These are phyloP conservation scores for Gastrophryne carolinensis DNA, from an alignment of 2,797 vertebrate genomes.

Conservation along the genomic window DNA sequence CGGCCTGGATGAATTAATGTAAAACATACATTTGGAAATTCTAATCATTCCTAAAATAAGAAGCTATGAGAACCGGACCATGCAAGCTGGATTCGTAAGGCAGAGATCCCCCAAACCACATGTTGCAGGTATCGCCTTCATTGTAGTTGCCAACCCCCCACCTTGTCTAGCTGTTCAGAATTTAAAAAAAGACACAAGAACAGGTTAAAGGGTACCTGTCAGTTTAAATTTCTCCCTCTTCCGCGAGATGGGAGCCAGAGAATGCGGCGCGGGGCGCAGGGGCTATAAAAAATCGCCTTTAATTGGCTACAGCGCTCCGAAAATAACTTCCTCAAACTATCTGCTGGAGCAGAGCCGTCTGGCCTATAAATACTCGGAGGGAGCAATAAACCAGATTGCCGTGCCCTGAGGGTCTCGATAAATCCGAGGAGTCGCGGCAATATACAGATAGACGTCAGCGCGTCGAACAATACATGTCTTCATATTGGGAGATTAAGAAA, in stretches of 20 bases:
- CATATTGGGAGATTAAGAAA: slow-evolving; percentile 3
- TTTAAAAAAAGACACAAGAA: not conserved
- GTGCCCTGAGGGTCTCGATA: not conserved
- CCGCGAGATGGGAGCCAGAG: slow-evolving; percentile 26
- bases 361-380: slow-evolving; percentile 1
- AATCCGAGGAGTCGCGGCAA: not conserved
- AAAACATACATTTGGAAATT: too few relatives aligned
- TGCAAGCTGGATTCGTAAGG: too few relatives aligned
- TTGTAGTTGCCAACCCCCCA: too few relatives aligned
- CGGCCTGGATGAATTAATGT: too few relatives aligned
- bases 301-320: slow-evolving; percentile 25
- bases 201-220: slow-evolving; percentile 22
- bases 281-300: slow-evolving; percentile 15
- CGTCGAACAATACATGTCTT: not conserved
- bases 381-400: slow-evolving; percentile 13
- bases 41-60: too few relatives aligned
- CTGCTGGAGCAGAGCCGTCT: slow-evolving; percentile 5
- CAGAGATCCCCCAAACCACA: too few relatives aligned
- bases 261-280: not conserved
- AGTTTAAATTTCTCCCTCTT: slow-evolving; percentile 3
- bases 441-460: not conserved
- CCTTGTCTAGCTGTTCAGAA: not conserved
- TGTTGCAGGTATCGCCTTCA: too few relatives aligned
- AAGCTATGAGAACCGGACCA: too few relatives aligned
- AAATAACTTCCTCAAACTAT: slow-evolving; percentile 20